phyloP scores from a whole-genome alignment of 2,797 vertebrate species.

The Craterocephalus amniculus region DNA sequence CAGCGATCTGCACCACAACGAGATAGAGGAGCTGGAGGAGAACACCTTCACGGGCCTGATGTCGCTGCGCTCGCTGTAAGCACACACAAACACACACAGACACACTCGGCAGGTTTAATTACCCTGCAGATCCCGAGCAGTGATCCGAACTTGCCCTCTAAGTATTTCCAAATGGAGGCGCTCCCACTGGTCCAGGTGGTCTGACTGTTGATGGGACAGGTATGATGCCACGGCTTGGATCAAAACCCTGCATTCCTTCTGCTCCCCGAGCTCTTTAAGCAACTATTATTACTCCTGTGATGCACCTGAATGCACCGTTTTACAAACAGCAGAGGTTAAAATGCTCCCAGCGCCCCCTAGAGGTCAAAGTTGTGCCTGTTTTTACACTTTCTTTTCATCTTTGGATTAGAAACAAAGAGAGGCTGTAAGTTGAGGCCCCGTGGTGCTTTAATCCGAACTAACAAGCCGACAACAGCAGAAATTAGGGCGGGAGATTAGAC shows the following conservation, averaged over 20 bases:
- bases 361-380: too few relatives aligned
- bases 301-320: not conserved
- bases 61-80: slow-evolving; percentile 90
- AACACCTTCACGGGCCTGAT: slow-evolving; percentile 89
- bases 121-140: slow-evolving; percentile 35
- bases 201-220: slow-evolving; percentile 30
- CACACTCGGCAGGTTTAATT: slow-evolving; percentile 35
- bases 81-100: slow-evolving; percentile 47
- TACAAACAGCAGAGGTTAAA: not conserved
- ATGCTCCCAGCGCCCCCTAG: not conserved
- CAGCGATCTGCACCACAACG: slow-evolving; percentile 93
- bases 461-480: not conserved
- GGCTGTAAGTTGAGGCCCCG: slow-evolving; percentile 8
- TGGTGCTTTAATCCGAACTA: slow-evolving; percentile 20
- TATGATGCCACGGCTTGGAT: slow-evolving; percentile 39
- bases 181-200: slow-evolving; percentile 49
- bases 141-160: slow-evolving; percentile 43
- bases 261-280: not conserved
- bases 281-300: not conserved
- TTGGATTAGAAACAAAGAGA: slow-evolving; percentile 42
- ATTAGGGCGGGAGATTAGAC: slow-evolving; percentile 7
- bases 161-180: slow-evolving; percentile 48
- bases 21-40: slow-evolving; percentile 86
- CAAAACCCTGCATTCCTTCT: not conserved
- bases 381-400: slow-evolving; percentile 1